Percentiles rank a stretch among this genome's conserved stretches.
These are phyloP conservation scores for Acleris holmiana DNA, from an alignment of 2,888 invertebrate genomes.

Conservation along the genomic window DNA sequence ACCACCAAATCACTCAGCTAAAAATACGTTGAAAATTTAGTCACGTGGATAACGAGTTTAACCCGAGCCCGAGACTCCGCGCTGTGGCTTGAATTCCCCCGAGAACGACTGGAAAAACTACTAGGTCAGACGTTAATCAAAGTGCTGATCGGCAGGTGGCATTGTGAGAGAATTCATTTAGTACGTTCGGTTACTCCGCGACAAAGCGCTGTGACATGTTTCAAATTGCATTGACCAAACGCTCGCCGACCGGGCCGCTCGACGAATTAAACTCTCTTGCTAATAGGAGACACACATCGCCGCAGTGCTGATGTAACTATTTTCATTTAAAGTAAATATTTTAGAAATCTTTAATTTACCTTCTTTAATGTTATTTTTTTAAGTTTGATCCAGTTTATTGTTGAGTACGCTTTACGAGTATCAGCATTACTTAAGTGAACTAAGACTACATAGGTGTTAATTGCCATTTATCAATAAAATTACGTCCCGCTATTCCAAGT, in stretches of 20 bases:
- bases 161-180: conserved; percentile 52
- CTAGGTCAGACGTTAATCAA: conserved; percentile 50
- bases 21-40: neutral
- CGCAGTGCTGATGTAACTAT: no score
- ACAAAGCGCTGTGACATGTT: conserved; percentile 46
- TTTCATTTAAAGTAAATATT: no score
- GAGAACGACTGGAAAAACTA: conserved; percentile 13
- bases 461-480: no score
- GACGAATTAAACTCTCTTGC: conserved; percentile 5
- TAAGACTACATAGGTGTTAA: no score
- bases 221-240: conserved; percentile 48
- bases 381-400: no score
- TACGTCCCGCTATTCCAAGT: no score
- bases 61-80: neutral
- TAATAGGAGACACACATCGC: neutral
- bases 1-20: no score
- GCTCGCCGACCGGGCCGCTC: conserved; percentile 26
- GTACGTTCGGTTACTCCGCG: conserved; percentile 48
- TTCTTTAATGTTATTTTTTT: no score
- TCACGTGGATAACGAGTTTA: neutral
- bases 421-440: no score
- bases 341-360: no score
- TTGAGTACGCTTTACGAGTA: no score
- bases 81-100: neutral
- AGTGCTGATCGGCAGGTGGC: conserved; percentile 48